phyloP scores from a whole-genome alignment of 2,888 invertebrate species.

The Charanyca ferruginea region DNA sequence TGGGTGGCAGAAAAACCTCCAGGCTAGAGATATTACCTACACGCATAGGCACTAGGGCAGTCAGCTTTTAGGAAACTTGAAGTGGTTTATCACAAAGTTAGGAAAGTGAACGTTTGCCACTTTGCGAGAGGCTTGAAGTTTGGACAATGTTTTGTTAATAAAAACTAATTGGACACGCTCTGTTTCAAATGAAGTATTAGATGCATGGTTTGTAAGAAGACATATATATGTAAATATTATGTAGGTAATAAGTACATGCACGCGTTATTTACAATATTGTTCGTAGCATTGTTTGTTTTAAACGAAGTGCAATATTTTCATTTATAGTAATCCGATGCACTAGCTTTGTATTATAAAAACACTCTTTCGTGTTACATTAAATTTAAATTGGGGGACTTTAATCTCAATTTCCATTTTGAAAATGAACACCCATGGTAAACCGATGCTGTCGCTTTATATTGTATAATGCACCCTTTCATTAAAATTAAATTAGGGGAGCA shows the following conservation, averaged over 20 bases:
- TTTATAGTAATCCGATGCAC: background rate
- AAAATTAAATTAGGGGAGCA: background rate
- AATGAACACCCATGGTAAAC: too few species aligned
- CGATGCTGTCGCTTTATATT: background rate
- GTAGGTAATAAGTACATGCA: slow-evolving; percentile 5
- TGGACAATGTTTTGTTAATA: slow-evolving; percentile 28
- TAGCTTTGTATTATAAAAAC: slow-evolving; percentile 2
- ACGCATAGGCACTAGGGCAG: slow-evolving; percentile 4
- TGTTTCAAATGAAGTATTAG: slow-evolving; percentile 39
- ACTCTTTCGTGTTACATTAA: too few species aligned
- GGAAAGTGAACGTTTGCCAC: slow-evolving; percentile 38
- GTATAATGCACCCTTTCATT: background rate
- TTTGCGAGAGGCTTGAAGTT: slow-evolving; percentile 23
- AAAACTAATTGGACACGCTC: slow-evolving; percentile 59
- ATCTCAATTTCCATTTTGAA: too few species aligned
- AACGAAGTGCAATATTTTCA: too few species aligned
- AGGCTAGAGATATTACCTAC: slow-evolving; percentile 6
- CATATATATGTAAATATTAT: slow-evolving; percentile 1
- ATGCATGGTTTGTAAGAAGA: slow-evolving; percentile 18
- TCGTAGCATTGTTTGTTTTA: background rate
- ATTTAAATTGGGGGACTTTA: too few species aligned
- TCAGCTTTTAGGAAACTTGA: slow-evolving; percentile 34
- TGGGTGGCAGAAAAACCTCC: background rate
- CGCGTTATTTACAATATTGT: background rate
- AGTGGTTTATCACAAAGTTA: slow-evolving; percentile 14